Base-by-base conservation (phyloP, 2,113 vertebrate species). In the Paramormyrops kingsleyae region DNA sequence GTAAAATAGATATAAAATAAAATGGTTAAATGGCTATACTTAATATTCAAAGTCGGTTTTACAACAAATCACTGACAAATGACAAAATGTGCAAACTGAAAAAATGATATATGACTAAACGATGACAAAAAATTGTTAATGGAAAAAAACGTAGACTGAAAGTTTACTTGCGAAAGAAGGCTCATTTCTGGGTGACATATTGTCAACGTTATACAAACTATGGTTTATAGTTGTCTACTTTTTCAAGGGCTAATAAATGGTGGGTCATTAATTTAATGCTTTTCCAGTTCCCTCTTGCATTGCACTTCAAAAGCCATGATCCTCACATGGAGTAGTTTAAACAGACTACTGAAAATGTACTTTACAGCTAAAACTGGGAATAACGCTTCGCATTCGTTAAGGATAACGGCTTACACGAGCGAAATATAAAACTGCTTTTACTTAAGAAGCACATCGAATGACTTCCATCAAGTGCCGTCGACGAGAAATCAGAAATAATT, bases 261-360 rank as follows among this genome's bases (percentile, higher is more conserved):
- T 90, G 93, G 92, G 94, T 95, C 94, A 95, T 95, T 95, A 95
- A 94, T 91, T 90, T 92, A 90, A 92, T 94, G 92, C 92, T 91
- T 93, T 87, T 94, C 94, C 90, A 92, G 95, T 91, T 89, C 89
- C 92, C 92, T 92, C 91, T 92, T 86, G 53, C 74, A 7, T 19
- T 42, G 31, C 31, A 39, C 12, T 83, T 35, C 89, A 88, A 56
- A 49, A 85, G 47, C 88, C 66, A 56, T n/a, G 87, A 84, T 87
- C 83, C 90, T 93, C 87, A 91, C 91, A 94, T 92, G 90, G 93
- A 93, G 93, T 88, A 93, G 93, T 94, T 94, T 95, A 93, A 94
- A 93, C 92, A 93, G 91, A 94, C 92, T 93, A 90, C 89, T 89
- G 91, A 91, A 92, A 91, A 92, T 91, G 91, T 90, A 87, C 91